Percentiles rank a stretch among this genome's conserved stretches.
These are phyloP conservation scores for Chymomyza caudatula DNA, from an alignment of 2,888 invertebrate genomes.

Conservation along the genomic window DNA sequence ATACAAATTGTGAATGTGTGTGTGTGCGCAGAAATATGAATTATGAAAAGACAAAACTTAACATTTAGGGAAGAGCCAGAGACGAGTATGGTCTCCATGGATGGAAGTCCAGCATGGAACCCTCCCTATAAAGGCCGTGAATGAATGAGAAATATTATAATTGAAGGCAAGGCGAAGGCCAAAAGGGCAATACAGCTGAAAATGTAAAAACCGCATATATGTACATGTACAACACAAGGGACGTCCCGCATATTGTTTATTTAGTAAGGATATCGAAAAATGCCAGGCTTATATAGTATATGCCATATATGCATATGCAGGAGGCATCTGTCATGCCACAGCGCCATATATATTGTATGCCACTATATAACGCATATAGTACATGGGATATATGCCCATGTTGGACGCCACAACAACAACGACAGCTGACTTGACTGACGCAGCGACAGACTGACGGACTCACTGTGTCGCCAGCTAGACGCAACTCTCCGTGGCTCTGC, in stretches of 20 bases:
- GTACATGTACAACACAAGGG: slow-evolving; percentile 31
- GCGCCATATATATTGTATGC: neutral
- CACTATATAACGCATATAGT: slow-evolving; percentile 19
- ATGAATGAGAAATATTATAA: slow-evolving; percentile 1
- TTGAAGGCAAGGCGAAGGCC: neutral
- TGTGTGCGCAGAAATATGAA: slow-evolving; percentile 44
- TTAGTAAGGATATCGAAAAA: slow-evolving; percentile 64
- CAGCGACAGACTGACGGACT: neutral
- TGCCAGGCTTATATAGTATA: neutral
- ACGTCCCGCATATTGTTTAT: slow-evolving; percentile 67
- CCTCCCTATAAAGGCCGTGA: neutral
- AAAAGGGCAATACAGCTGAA: slow-evolving; percentile 28
- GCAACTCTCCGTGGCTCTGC: slow-evolving; percentile 35
- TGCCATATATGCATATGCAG: neutral
- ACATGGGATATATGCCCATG: slow-evolving; percentile 38
- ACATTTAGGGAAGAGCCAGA: slow-evolving; percentile 58
- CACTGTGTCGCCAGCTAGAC: slow-evolving; percentile 58
- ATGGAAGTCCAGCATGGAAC: neutral
- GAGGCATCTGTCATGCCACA: neutral
- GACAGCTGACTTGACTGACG: slow-evolving; percentile 17
- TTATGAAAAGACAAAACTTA: slow-evolving; percentile 33
- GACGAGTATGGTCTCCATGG: neutral
- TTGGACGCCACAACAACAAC: slow-evolving; percentile 28
- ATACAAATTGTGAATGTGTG: slow-evolving; percentile 20
- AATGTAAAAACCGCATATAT: slow-evolving; percentile 15